phyloP scores from a whole-genome alignment of 2,113 vertebrate species.

The Alethe castanea region DNA sequence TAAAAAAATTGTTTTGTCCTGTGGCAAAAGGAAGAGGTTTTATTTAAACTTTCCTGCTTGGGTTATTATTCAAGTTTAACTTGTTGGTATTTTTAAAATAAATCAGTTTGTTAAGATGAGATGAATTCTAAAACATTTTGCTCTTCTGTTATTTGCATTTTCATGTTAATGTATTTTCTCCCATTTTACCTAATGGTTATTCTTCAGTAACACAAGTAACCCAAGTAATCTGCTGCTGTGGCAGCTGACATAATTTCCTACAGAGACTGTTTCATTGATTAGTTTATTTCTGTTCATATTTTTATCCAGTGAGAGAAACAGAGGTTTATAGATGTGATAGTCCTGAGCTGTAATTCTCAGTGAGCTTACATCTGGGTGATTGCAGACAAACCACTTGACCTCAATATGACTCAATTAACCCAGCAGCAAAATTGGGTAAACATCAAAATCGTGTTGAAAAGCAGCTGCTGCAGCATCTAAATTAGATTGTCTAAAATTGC shows the following conservation, averaged over 20 bases:
- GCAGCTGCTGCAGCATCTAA: slow-evolving; percentile 52
- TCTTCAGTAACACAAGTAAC: not conserved
- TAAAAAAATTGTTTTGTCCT: not conserved
- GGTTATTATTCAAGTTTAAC: not conserved
- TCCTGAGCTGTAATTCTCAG: slow-evolving; percentile 26
- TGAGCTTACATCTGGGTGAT: slow-evolving; percentile 31
- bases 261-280: not conserved
- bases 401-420: slow-evolving; percentile 60
- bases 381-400: slow-evolving; percentile 56
- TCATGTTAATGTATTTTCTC: not conserved
- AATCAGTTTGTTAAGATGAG: not conserved
- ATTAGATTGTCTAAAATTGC: slow-evolving; percentile 53
- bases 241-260: not conserved
- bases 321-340: not conserved
- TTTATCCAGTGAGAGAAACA: not conserved
- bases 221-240: not conserved
- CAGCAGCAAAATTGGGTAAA: slow-evolving; percentile 55
- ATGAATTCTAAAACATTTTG: not conserved
- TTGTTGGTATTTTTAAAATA: not conserved
- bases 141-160: not conserved
- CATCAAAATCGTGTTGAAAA: slow-evolving; percentile 52
- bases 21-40: not conserved
- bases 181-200: not conserved
- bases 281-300: not conserved
- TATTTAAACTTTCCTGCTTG: not conserved